Evolutionary conservation across 2,888 invertebrate genomes (phyloP), one percentile per base, ranked within the genome.

Genomic region (Drosophila flavopinicola): DNA sequence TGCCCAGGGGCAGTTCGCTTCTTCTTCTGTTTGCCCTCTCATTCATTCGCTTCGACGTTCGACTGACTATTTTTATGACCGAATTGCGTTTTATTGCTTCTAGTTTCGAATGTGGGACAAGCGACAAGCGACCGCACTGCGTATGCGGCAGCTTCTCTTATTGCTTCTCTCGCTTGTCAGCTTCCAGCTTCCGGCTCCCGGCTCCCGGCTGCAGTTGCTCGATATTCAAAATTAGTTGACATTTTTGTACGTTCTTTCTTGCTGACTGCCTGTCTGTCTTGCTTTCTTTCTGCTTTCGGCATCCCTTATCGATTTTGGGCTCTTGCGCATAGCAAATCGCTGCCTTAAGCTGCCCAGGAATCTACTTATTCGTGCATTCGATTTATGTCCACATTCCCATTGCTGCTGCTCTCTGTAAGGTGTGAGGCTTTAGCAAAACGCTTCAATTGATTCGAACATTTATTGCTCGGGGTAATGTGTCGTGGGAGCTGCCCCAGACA

Each of bases 371-470:
- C 75, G 53, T 48, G 51, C 51, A 44, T 44, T 51, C 68, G 65
- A 71, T 78, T 74, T 78, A 49, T 64, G 47, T 48, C 42, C 58
- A 24, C 17, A 17, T 25, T 30, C 38, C 11, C n/a, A 10, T 10
- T 10, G 15, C 27, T 23, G 15, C 32, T 63, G 58, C 32, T n/a
- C n/a, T n/a, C n/a, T 24, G 27, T 29, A 23, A 59, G 66, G 75
- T 77, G 83, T 76, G 76, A 70, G 83, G 78, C 80, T 71, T 85
- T 83, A 49, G 69, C 51, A 80, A 88, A 88, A 80, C 73, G 77
- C 80, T 85, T 87, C 88, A 88, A 87, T 87, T 87, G 86, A 87
- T 88, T 87, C 64, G 63, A 85, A 78, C 86, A 85, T 87, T 87
- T 87, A 87, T 87, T 88, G 88, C 86, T 84, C 78, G 72, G 78